Evolutionary conservation across 2,888 invertebrate species (phyloP).

Genomic region (Crocallis elinguaria): DNA sequence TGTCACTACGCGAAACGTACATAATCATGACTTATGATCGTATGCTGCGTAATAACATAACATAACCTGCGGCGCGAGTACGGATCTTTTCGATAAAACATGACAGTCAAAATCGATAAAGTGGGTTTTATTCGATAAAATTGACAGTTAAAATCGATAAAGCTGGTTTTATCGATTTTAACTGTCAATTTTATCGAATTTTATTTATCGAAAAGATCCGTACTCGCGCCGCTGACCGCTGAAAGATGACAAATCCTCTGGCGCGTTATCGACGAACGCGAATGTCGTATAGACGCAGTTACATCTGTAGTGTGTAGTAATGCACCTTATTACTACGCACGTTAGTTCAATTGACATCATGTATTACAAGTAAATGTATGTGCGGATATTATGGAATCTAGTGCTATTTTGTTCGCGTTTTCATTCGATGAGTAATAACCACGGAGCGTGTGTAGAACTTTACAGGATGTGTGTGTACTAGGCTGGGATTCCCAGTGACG

Average conservation of each 20-base stretch:
- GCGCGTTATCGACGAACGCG: neutral
- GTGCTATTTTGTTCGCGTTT: slow-evolving; percentile 1
- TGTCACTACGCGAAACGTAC: no score
- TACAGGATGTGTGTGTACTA: neutral
- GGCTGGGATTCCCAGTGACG: neutral
- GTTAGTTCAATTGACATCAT: slow-evolving; percentile 26
- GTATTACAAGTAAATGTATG: slow-evolving; percentile 5
- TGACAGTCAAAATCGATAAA: no score
- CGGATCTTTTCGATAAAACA: no score
- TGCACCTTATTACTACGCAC: slow-evolving; percentile 14
- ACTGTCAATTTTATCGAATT: no score
- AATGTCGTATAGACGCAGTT: neutral
- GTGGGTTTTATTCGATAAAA: no score
- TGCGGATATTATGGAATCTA: neutral
- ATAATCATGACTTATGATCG: no score
- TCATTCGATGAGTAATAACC: neutral
- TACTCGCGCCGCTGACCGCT: neutral
- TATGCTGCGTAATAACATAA: no score
- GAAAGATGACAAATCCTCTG: neutral
- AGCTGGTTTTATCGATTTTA: no score
- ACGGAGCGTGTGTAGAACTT: neutral
- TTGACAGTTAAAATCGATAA: no score
- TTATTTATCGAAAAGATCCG: no score
- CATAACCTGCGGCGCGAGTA: no score
- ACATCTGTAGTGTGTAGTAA: slow-evolving; percentile 5